A percentile compares a stretch with the other conserved stretches of the same genome.
Conservation (phyloP, 2,888 invertebrate genomes). For the Penaeus monodon region DNA sequence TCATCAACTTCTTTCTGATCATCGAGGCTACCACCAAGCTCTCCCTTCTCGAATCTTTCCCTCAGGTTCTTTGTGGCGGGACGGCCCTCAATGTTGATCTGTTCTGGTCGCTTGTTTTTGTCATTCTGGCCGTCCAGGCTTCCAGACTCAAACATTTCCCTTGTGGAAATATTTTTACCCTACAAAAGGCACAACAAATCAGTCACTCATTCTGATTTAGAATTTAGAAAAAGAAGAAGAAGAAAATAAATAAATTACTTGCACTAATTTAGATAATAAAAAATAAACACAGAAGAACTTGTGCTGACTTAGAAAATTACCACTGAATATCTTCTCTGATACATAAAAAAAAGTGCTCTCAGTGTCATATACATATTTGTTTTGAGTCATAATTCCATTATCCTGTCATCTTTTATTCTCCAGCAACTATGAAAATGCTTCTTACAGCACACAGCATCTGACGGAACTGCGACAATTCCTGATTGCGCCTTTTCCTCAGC, state of each 20-base stretch:
- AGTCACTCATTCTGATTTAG: too few species aligned
- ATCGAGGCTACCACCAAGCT: constrained; percentile 24
- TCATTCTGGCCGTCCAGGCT: constrained; percentile 38
- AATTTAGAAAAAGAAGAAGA: neutral
- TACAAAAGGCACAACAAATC: neutral
- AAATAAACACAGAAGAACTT: too few species aligned
- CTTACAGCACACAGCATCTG: constrained; percentile 77
- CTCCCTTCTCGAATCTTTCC: constrained; percentile 61
- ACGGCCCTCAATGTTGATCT: constrained; percentile 60
- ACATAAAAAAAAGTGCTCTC: neutral
- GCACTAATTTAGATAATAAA: too few species aligned
- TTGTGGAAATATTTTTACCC: constrained; percentile 57
- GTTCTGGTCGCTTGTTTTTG: constrained; percentile 47
- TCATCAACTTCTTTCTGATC: constrained; percentile 63
- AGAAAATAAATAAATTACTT: too few species aligned
- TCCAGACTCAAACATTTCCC: constrained; percentile 62
- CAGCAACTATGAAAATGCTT: neutral
- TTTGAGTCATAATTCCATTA: too few species aligned
- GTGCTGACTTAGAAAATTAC: neutral
- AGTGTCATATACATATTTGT: neutral
- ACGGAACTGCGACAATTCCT: constrained; percentile 88
- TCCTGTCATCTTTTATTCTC: too few species aligned
- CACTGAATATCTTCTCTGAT: too few species aligned
- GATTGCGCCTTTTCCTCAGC: constrained; percentile 84
- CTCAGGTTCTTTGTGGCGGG: constrained; percentile 57